Evolutionary conservation across 1,140 invertebrate genomes (phyloP).

Genomic region (Drosophila arawakana): DNA sequence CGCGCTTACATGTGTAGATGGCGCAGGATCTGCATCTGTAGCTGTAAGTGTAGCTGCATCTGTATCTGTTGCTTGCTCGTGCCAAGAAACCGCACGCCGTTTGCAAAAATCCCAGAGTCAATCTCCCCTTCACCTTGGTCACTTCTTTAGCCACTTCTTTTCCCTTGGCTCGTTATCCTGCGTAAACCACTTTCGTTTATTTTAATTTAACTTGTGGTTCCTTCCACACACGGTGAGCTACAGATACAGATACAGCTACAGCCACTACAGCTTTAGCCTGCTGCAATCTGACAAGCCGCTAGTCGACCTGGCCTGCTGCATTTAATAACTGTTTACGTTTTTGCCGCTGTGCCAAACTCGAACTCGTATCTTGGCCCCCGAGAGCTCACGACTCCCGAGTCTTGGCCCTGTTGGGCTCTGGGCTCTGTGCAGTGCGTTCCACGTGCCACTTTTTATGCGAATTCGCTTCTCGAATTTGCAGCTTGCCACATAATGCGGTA

Average conservation of each 20-base stretch:
- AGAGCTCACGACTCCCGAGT: conserved; percentile 62
- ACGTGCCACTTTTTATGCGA: conserved; percentile 64
- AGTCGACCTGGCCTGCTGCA: conserved; percentile 63
- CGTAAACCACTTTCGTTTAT: conserved; percentile 80
- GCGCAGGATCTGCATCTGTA: conserved; percentile 16
- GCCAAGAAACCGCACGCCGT: conserved; percentile 60
- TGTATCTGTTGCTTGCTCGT: conserved; percentile 31
- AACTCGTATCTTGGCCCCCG: conserved; percentile 56
- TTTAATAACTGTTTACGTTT: conserved; percentile 83
- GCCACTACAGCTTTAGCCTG: conserved; percentile 45
- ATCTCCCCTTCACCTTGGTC: neutral
- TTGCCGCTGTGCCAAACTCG: conserved; percentile 46
- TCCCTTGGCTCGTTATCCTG: conserved; percentile 55
- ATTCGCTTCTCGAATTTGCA: conserved; percentile 57
- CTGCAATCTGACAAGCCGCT: conserved; percentile 74
- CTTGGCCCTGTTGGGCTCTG: conserved; percentile 2
- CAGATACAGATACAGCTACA: neutral
- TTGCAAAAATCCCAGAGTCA: conserved; percentile 52
- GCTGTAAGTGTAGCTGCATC: neutral
- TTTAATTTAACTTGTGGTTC: conserved; percentile 78
- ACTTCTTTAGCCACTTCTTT: neutral
- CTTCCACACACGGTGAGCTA: neutral
- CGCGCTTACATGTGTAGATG: conserved; percentile 60
- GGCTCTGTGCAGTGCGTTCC: conserved; percentile 36
- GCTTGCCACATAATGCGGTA: conserved; percentile 67